Percentiles rank a stretch among this genome's conserved stretches.
These are phyloP conservation scores for Prionailurus viverrinus DNA, from an alignment of 2,113 vertebrate species.

Conservation along the genomic window DNA sequence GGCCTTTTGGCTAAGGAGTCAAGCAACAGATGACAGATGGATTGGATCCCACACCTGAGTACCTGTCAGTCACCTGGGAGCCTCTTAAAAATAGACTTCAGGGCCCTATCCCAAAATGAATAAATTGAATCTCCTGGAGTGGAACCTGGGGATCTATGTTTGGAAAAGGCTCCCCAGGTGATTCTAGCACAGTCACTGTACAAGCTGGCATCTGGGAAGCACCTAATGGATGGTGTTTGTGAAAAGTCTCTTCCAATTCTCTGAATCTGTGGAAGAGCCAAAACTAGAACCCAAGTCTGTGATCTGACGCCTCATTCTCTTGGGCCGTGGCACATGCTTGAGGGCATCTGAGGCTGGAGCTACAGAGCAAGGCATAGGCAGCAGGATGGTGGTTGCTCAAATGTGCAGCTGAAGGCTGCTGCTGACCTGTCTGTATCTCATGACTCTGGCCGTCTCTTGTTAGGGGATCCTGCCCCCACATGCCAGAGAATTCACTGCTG, in stretches of 20 bases:
- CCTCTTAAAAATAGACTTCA: conserved; percentile 67
- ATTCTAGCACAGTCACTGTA: not conserved
- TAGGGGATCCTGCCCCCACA: conserved; percentile 58
- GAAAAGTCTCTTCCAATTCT: not conserved
- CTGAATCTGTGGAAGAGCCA: not conserved
- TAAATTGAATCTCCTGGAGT: conserved; percentile 35
- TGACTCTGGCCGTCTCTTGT: conserved; percentile 43
- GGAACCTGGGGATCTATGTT: conserved; percentile 33
- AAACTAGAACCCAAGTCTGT: not conserved
- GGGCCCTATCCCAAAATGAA: conserved; percentile 12
- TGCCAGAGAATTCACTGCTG: conserved; percentile 67
- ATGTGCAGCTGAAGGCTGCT: conserved; percentile 18
- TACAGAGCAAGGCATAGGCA: not conserved
- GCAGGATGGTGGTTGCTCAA: not conserved
- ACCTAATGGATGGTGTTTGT: conserved; percentile 8
- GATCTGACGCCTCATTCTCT: conserved; percentile 1
- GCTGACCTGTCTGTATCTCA: conserved; percentile 55
- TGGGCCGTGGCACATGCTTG: not conserved
- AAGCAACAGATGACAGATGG: conserved; percentile 57
- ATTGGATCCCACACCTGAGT: conserved; percentile 55
- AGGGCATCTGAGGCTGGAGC: conserved; percentile 28
- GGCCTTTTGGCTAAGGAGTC: not conserved
- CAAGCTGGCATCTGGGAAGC: not conserved
- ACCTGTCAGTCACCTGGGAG: conserved; percentile 30
- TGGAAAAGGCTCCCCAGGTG: conserved; percentile 33